Evolutionary conservation across 2,797 vertebrate genomes (phyloP), one percentile per base, ranked within the genome.

Genomic region (Agapornis canus): DNA sequence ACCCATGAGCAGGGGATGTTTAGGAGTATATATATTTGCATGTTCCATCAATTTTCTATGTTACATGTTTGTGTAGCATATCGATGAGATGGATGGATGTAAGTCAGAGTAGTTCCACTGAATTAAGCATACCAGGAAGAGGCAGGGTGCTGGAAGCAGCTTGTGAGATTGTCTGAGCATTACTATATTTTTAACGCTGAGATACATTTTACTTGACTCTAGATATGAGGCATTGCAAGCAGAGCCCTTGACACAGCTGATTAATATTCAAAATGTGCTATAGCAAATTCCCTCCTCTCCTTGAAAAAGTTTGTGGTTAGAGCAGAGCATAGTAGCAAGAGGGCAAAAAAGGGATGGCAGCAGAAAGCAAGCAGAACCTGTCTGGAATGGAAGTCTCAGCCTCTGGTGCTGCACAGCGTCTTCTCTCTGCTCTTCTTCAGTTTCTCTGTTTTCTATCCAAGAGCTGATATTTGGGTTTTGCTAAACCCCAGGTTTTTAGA

Each of bases 221-320:
- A 64, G 66, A 49, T 56, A 25, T 1, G 0, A 83, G 75, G 27
- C 17, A 20, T 16, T 52, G 48, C 32, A 82, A 81, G 71, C 20
- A 52, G 32, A 68, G 29, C 43, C 0, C 0, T 60, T 0, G 0
- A 47, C 27, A 31, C 1, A 52, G 82, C n/a, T 91, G 91, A 79
- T 54, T 71, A 14, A 64, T 89, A 89, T 89, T 85, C 63, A 61
- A 84, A 92, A 89, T 77, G 31, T 89, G 65, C 68, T n/a, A 3
- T 39, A 84, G 69, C 15, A 60, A 70, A 18, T 64, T 57, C n/a
- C 3, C 8, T 49, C 15, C 75, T 79, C 71, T 13, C 31, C 37
- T 32, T 71, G 70, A 51, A 82, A 59, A 83, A 25, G 18, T 69
- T 19, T 56, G 65, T 76, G 88, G 63, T 56, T 83, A 65, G 39